Conservation (phyloP, 2,113 vertebrate genomes). For the Cygnus buccinator region DNA sequence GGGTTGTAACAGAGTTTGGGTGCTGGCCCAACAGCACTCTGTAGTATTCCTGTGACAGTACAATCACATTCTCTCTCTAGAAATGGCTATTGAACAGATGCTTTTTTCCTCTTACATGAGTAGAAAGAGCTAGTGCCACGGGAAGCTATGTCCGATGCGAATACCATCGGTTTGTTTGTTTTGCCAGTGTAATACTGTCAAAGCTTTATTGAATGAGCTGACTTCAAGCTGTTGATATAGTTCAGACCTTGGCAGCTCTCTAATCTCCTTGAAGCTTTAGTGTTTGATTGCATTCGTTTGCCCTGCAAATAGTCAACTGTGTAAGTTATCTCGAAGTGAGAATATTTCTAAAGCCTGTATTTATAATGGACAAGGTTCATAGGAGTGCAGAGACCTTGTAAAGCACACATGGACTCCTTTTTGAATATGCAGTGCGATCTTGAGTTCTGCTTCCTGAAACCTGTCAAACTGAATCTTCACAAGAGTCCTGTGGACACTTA, state of each 20-base stretch:
- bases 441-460: neutral
- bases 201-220: slow-evolving; percentile 71
- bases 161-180: slow-evolving; percentile 60
- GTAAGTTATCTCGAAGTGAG: slow-evolving; percentile 78
- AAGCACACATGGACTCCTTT: slow-evolving; percentile 33
- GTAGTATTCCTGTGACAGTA: neutral
- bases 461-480: neutral
- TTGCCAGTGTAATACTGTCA: slow-evolving; percentile 70
- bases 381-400: slow-evolving; percentile 57
- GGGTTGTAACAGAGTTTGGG: neutral
- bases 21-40: neutral
- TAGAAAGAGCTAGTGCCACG: neutral
- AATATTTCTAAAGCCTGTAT: slow-evolving; percentile 71
- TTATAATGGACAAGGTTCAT: slow-evolving; percentile 74
- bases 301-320: slow-evolving; percentile 80
- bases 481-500: slow-evolving; percentile 11
- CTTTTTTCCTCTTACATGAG: neutral
- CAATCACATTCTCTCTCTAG: neutral
- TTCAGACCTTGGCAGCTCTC: slow-evolving; percentile 79
- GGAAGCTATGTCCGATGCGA: neutral
- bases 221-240: slow-evolving; percentile 79
- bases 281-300: slow-evolving; percentile 79
- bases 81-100: neutral
- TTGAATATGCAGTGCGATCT: slow-evolving; percentile 25
- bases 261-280: slow-evolving; percentile 79